These are phyloP conservation scores for Mercenaria mercenaria DNA, from an alignment of 1,140 invertebrate genomes.

Conservation along the genomic window DNA sequence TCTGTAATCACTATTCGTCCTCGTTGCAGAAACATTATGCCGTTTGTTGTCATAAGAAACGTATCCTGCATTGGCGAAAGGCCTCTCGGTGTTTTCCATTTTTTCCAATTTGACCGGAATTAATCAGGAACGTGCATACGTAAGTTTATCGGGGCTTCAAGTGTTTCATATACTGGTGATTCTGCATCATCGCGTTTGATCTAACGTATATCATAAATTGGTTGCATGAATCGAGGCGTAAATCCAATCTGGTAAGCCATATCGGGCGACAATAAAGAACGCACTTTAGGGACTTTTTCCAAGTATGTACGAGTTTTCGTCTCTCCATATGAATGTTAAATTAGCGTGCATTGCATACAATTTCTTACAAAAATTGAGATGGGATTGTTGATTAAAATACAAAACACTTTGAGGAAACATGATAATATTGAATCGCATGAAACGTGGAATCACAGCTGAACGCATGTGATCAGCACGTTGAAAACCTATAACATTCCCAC, in stretches of 20 bases:
- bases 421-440: neutral
- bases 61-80: neutral
- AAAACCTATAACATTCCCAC: neutral
- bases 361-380: conserved; percentile 8
- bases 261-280: conserved; percentile 7
- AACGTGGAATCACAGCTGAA: neutral
- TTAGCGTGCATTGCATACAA: neutral
- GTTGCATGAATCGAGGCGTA: neutral
- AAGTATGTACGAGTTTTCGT: neutral
- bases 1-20: neutral
- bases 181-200: neutral
- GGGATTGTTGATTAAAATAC: neutral
- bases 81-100: neutral
- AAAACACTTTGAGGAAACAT: neutral
- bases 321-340: conserved; percentile 24
- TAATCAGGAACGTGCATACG: conserved; percentile 2
- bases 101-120: neutral
- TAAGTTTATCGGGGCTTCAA: neutral
- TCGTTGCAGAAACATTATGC: neutral
- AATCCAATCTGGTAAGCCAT: neutral
- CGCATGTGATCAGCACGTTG: neutral
- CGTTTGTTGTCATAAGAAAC: neutral
- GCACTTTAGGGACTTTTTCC: conserved; percentile 4
- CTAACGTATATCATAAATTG: neutral
- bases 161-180: neutral